A percentile compares a stretch with the other conserved stretches of the same genome.
Conservation (phyloP, 2,113 vertebrate species). For the Pelmatolapia mariae region DNA sequence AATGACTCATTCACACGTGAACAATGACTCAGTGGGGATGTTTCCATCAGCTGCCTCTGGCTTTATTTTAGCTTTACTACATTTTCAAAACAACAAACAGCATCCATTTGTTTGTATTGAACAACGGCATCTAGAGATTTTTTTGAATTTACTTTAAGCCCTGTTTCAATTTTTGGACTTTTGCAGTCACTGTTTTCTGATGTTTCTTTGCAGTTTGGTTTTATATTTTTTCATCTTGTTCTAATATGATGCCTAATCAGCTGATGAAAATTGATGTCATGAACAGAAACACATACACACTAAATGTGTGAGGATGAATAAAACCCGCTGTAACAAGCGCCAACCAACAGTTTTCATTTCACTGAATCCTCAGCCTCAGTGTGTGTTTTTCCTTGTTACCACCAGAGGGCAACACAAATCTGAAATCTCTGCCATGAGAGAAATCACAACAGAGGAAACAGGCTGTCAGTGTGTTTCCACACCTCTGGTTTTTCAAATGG, state of each 20-base stretch:
- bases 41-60: not conserved
- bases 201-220: not conserved
- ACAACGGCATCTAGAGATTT: not conserved
- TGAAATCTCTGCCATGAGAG: fast-evolving
- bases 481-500: fast-evolving
- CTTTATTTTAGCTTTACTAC: not conserved
- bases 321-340: not conserved
- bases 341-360: not conserved
- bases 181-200: not conserved
- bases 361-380: fast-evolving
- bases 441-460: fast-evolving
- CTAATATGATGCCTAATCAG: not conserved
- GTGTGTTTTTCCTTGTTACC: not conserved
- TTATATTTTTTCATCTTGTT: not conserved
- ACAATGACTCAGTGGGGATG: not conserved
- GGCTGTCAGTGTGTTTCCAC: not conserved
- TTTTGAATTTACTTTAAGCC: not conserved
- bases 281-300: not conserved
- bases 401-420: not conserved
- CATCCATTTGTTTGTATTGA: not conserved
- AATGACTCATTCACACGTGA: no score
- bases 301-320: fast-evolving
- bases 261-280: not conserved
- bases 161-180: not conserved
- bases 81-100: not conserved